Base-by-base conservation (phyloP, 2,113 vertebrate species). In the Menidia beryllina region DNA sequence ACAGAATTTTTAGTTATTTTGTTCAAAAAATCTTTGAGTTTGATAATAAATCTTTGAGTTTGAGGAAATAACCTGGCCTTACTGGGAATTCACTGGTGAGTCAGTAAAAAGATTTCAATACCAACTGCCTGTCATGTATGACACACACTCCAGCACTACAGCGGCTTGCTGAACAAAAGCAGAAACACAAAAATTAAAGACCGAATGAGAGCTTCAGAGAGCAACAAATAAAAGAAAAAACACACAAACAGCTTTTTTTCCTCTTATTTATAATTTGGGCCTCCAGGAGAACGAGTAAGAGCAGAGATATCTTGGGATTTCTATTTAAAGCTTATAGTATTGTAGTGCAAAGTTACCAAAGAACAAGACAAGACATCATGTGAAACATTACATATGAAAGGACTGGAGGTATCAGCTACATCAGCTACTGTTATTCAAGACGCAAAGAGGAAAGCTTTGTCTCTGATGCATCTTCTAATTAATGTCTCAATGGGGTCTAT, bases 381-480 rank as follows among this genome's bases (percentile, higher is more conserved):
- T 43, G 49, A 55, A 65, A 56, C 52, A 9, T 49, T 41, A 34
- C 23, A 72, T 63, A 54, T 15, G 45, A 8, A 38, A 62, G 30
- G 54, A 61, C 49, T 38, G 63, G 52, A 27, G 49, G 38, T 58
- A 50, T 69, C 76, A 27, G 57, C 45, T 48, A 69, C 79, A 79
- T 75, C 23, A 59, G 34, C 53, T 81, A 71, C 69, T 69, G 72
- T 74, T 72, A 54, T 38, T 63, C 51, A 49, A n/a, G 17, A 76
- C n/a, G 53, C 43, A 11, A 59, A 69, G 72, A 58, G 3, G 51
- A 69, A 51, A 34, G 69, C 30, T 13, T 50, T 62, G 49, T 60
- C 82, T 83, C 75, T 78, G 75, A 86, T 88, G 78, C 45, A 52
- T 69, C 70, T 39, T 27, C 51, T 68, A 85, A 79, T 47, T 77